Base-by-base conservation (phyloP, 2,888 invertebrate species). In the Standfussiana lucernea region DNA sequence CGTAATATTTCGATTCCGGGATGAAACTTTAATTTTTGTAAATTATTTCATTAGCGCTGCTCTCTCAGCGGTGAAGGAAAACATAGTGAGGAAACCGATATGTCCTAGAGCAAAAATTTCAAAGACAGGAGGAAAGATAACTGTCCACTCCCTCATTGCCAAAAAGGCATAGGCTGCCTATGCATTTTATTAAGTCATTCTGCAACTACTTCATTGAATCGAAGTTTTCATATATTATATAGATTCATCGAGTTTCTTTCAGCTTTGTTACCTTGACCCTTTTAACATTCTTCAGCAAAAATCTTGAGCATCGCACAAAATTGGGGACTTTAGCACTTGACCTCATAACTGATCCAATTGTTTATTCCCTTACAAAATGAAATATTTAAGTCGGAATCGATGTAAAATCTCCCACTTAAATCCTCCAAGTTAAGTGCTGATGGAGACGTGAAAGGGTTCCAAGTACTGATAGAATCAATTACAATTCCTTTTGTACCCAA, bases 381-480 rank as follows among this genome's bases (percentile, higher is more conserved):
- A 79, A 79, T 75, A 82, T 67, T 67, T 24, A 37, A 67, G 78
- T 62, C 28, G 1, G 18, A 81, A 74, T 66, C 50, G 65, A 67
- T 75, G 74, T 81, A 21, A 42, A 66, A 61, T 65, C 24, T 67
- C 35, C 61, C 45, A 62, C 37, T 62, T 37, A 35, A 75, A 7
- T 18, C 66, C 59, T 62, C 37, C 18, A 28, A 61, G 50, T 56
- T 32, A 64, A 78, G 81, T 71, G 47, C 40, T 59, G 79, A 42
- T 80, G 45, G n/a, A 62, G 53, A 45, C 18, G 62, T 80, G 53
- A 67, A 79, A 79, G 66, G 82, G 61, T 75, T 75, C 35, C n/a
- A 62, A 75, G 37, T 28, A 13, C 42, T 42, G 50, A 61, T 28
- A 28, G 32, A 82, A 67, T 81, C 50, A 53, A 79, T 79, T 75